These are phyloP conservation scores for Pycnonotus jocosus DNA, from an alignment of 2,113 vertebrate genomes.

Conservation along the genomic window DNA sequence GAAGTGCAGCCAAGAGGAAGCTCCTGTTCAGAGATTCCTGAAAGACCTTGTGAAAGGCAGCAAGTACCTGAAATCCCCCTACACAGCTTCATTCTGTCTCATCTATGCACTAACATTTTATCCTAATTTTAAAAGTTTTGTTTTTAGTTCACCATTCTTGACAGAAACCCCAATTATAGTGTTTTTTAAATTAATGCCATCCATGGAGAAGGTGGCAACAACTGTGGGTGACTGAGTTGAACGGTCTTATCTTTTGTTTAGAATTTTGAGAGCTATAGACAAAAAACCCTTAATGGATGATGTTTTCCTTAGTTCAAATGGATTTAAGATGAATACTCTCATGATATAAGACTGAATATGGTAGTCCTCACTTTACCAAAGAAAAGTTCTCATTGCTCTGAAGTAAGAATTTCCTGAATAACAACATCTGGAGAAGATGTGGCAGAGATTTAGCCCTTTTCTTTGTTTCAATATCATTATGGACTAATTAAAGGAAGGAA, in stretches of 20 bases:
- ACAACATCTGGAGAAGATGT: slow-evolving; percentile 8
- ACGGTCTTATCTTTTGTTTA: background rate
- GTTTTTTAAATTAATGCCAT: background rate
- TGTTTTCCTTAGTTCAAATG: background rate
- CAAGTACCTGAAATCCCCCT: background rate
- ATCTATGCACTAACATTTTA: background rate
- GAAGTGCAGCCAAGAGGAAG: background rate
- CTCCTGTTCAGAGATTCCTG: background rate
- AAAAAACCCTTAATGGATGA: background rate
- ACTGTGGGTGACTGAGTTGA: background rate
- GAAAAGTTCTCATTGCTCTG: background rate
- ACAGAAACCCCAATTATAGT: background rate
- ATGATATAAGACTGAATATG: rapidly evolving
- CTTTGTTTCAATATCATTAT: slow-evolving; percentile 16
- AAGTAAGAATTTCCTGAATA: slow-evolving; percentile 24
- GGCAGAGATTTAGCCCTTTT: background rate
- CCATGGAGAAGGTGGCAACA: background rate
- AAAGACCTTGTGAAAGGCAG: background rate
- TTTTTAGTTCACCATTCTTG: background rate
- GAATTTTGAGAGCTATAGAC: background rate
- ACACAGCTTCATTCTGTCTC: background rate
- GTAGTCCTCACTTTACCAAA: background rate
- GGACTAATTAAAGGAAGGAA: slow-evolving; percentile 50
- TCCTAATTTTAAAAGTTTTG: background rate
- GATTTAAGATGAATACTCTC: background rate